Evolutionary conservation across 1,140 invertebrate genomes (phyloP).

Genomic region (Branchinecta lindahli): DNA sequence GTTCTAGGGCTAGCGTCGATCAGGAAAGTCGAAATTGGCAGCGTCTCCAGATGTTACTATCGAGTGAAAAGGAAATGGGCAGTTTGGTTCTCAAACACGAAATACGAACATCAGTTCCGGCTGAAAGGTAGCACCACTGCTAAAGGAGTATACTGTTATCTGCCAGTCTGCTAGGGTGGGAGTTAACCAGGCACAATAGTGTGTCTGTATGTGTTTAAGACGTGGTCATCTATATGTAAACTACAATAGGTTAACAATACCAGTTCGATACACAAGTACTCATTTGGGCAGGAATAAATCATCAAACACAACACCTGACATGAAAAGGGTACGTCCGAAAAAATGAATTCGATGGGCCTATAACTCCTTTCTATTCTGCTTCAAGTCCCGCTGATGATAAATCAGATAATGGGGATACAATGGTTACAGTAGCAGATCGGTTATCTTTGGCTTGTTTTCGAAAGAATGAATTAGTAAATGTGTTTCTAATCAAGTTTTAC

Average conservation of each 20-base stretch:
- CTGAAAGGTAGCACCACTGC: too few species aligned
- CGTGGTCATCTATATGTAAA: background rate
- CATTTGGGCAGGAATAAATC: background rate
- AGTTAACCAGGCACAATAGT: background rate
- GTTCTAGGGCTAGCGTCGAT: too few species aligned
- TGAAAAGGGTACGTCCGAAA: background rate
- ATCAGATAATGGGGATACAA: background rate
- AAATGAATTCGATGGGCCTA: background rate
- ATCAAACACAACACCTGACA: background rate
- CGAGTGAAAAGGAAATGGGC: too few species aligned
- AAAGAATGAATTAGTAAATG: background rate
- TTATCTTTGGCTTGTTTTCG: background rate
- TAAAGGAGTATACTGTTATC: too few species aligned
- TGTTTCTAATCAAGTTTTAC: background rate
- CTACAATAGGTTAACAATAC: conserved; percentile 9
- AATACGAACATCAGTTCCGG: too few species aligned
- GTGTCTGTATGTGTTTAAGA: conserved; percentile 6
- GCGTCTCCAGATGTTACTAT: too few species aligned
- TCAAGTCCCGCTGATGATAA: background rate
- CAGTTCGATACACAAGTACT: background rate
- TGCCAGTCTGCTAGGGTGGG: too few species aligned
- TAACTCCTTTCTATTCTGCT: background rate
- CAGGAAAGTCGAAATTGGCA: too few species aligned
- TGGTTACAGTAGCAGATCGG: background rate
- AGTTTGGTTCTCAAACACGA: too few species aligned